Evolutionary conservation across 2,888 invertebrate genomes (phyloP).

Genomic region (Cryptocephalus moraei): DNA sequence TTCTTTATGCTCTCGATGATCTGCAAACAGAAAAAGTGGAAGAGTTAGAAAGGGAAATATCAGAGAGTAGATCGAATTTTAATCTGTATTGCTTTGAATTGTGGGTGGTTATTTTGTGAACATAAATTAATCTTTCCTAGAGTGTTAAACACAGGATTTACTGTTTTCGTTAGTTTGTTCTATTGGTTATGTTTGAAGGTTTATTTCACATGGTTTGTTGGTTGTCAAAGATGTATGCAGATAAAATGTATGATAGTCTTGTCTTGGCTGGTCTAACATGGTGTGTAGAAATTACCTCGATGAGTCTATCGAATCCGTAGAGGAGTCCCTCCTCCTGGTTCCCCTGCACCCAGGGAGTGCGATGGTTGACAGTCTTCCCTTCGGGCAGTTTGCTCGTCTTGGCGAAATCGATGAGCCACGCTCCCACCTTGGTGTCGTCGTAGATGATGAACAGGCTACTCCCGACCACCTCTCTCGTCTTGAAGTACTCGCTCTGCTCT

Average conservation of each 20-base stretch:
- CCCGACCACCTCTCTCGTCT: slow-evolving; percentile 83
- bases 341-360: slow-evolving; percentile 78
- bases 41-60: background rate
- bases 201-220: no score
- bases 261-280: no score
- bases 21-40: slow-evolving; percentile 19
- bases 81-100: no score
- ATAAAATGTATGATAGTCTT: no score
- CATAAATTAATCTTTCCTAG: no score
- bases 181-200: no score
- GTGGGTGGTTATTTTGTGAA: no score
- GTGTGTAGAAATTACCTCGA: slow-evolving; percentile 29
- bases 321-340: slow-evolving; percentile 96
- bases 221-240: no score
- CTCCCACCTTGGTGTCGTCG: slow-evolving; percentile 78
- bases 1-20: slow-evolving; percentile 22
- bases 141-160: no score
- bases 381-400: slow-evolving; percentile 74
- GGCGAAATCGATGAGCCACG: slow-evolving; percentile 96
- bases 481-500: slow-evolving; percentile 77
- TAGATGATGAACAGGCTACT: slow-evolving; percentile 92
- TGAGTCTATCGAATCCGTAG: slow-evolving; percentile 84
- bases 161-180: no score
- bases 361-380: slow-evolving; percentile 62
- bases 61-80: background rate